Percentiles rank a stretch among this genome's conserved stretches.
phyloP scores from a whole-genome alignment of 2,888 invertebrate species.

The Thera britannica region DNA sequence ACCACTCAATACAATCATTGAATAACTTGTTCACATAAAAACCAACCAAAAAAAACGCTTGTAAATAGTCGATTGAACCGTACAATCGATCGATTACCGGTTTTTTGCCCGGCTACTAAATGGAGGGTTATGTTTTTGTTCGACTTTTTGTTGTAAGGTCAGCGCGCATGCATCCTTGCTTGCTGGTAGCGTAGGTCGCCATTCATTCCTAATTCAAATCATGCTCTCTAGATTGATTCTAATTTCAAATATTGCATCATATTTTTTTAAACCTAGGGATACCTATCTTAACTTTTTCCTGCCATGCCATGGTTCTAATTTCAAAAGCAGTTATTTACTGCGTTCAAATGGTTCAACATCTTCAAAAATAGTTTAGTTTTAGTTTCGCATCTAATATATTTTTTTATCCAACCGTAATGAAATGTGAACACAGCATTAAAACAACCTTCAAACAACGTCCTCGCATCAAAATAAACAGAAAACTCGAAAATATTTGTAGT shows the following conservation, averaged over 20 bases:
- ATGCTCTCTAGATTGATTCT: not conserved
- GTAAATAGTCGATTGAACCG: constrained; percentile 40
- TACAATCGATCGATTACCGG: constrained; percentile 41
- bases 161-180: constrained; percentile 35
- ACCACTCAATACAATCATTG: constrained; percentile 20
- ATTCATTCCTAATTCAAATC: constrained; percentile 12
- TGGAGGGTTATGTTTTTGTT: constrained; percentile 37
- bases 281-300: not conserved
- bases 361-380: too few relatives aligned
- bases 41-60: constrained; percentile 34
- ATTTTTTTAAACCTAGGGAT: too few relatives aligned
- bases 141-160: constrained; percentile 33
- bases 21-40: constrained; percentile 29
- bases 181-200: constrained; percentile 21
- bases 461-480: constrained; percentile 6
- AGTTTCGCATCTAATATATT: too few relatives aligned
- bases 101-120: constrained; percentile 31
- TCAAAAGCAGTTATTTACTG: not conserved
- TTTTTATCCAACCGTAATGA: too few relatives aligned
- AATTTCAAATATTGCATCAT: not conserved
- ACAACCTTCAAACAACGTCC: constrained; percentile 11
- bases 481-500: constrained; percentile 9
- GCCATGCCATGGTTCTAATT: not conserved
- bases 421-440: not conserved
- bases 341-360: not conserved